These are phyloP conservation scores for Lamprotornis superbus DNA, from an alignment of 2,113 vertebrate genomes.

Conservation along the genomic window DNA sequence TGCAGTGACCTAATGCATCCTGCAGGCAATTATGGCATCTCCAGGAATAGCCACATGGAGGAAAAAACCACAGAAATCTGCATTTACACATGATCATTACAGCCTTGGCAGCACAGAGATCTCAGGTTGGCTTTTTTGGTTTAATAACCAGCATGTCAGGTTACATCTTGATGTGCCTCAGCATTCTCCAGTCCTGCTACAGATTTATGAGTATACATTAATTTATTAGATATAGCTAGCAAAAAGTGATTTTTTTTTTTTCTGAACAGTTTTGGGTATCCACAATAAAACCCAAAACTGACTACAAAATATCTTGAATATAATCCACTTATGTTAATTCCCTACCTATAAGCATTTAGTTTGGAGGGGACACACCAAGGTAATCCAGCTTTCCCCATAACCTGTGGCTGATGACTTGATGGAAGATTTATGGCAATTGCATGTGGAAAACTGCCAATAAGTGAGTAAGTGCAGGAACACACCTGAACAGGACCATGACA, in stretches of 20 bases:
- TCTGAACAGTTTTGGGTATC: neutral
- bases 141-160: neutral
- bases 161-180: neutral
- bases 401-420: neutral
- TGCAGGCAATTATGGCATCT: neutral
- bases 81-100: neutral
- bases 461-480: neutral
- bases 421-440: neutral
- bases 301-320: neutral
- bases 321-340: neutral
- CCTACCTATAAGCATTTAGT: neutral
- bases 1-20: neutral
- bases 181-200: neutral
- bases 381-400: neutral
- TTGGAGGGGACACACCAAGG: neutral
- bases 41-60: neutral
- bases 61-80: neutral
- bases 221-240: neutral
- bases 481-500: neutral
- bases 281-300: neutral
- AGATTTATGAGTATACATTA: neutral
- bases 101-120: neutral
- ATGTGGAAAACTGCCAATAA: neutral
- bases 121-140: neutral
- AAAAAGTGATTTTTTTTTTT: neutral